Evolutionary conservation across 2,888 invertebrate genomes (phyloP), one percentile per base, ranked within the genome.

Genomic region (Nowickia ferox): DNA sequence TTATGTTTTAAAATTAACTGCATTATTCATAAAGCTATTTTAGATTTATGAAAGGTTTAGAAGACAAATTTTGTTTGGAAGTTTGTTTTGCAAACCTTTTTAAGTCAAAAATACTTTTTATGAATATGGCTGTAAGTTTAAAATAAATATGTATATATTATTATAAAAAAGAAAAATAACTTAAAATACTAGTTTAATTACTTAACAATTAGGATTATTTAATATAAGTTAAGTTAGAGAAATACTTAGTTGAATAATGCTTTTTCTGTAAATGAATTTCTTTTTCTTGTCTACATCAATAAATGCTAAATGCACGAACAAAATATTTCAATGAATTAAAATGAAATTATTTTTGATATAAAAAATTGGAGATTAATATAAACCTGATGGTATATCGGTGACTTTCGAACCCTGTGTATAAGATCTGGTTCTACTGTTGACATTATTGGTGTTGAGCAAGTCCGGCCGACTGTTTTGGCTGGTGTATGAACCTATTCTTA

Each of bases 351-450:
- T 15, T 38, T 59, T 8, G n/a, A 15, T 30, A 6, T 30, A 30
- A 30, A 30, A 30, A n/a, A 30, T 6, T 30, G 1, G 19, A 82
- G 19, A 53, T 92, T 89, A 96, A 93, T 96, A 96, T 86, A 96
- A 93, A 78, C 96, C 96, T 61, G 96, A 96, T 87, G 96, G 95
- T 92, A 96, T 94, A 90, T 96, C 96, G 8, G 96, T 95, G 11
- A 96, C 94, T 93, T 96, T 96, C 76, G 94, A 94, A 48, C 93
- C 91, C 65, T 92, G 92, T 42, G 95, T 92, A 65, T 92, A 91
- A 11, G 93, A 93, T 40, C 92, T 90, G 51, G 92, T 91, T 40
- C 93, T 90, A 3, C 88, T 88, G 13, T 95, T 86, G 22, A 19
- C 86, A 46, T 76, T 72, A 53, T 85, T 81, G 2, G 80, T 78